Percentiles rank a stretch among this genome's conserved stretches.
Evolutionary conservation across 2,797 vertebrate genomes (phyloP).

Genomic region (Onychomys leucogaster): DNA sequence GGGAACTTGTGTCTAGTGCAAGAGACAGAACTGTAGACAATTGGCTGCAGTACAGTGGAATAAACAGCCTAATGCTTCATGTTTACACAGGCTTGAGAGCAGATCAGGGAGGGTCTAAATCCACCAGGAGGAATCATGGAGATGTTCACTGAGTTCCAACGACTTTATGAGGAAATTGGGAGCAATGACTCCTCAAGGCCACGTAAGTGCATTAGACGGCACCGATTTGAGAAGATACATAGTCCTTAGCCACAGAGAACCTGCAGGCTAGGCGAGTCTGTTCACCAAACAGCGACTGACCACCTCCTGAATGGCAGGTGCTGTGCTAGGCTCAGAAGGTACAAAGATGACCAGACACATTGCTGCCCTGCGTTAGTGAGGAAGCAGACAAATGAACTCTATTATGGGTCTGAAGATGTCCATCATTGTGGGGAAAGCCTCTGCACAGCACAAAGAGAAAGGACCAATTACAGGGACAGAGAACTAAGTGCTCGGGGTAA

Average conservation of each 20-base stretch:
- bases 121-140: neutral
- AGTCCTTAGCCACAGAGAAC: neutral
- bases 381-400: neutral
- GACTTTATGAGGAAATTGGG: neutral
- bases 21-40: constrained; percentile 63
- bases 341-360: neutral
- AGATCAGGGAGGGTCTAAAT: neutral
- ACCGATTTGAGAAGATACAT: neutral
- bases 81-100: constrained; percentile 26
- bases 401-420: neutral
- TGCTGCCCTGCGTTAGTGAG: neutral
- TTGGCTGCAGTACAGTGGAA: neutral
- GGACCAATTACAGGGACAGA: neutral
- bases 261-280: neutral
- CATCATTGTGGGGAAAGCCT: neutral
- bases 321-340: neutral
- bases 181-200: neutral
- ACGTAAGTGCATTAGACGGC: neutral
- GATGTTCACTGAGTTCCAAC: neutral
- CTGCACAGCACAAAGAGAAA: neutral
- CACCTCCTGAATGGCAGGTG: neutral
- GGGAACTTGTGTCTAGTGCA: neutral
- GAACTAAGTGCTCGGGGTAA: neutral
- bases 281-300: neutral
- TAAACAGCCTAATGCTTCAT: neutral